These are phyloP conservation scores for Sarcophaga carnaria DNA, from an alignment of 2,888 invertebrate genomes.

Conservation along the genomic window DNA sequence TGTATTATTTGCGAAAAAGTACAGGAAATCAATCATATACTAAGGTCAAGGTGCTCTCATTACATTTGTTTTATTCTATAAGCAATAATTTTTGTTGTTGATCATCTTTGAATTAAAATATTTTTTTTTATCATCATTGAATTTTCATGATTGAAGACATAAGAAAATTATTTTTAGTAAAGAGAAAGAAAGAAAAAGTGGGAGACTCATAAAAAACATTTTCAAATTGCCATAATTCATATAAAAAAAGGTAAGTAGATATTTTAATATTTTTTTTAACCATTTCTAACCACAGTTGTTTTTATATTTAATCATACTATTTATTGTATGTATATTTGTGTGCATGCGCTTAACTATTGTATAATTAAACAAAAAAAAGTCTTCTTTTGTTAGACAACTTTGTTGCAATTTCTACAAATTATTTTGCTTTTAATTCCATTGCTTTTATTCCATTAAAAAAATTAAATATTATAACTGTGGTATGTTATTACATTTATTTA, in stretches of 20 bases:
- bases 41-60: background rate
- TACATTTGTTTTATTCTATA: background rate
- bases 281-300: background rate
- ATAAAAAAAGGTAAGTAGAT: background rate
- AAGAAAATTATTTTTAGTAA: background rate
- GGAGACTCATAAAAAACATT: background rate
- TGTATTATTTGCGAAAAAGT: too few relatives aligned
- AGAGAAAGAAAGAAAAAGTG: background rate
- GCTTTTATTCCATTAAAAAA: background rate
- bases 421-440: too few relatives aligned
- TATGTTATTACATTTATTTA: constrained; percentile 12
- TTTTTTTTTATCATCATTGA: background rate
- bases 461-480: background rate
- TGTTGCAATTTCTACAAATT: too few relatives aligned
- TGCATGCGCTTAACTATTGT: background rate
- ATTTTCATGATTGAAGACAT: background rate
- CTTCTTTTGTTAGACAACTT: too few relatives aligned
- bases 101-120: background rate
- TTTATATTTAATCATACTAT: background rate
- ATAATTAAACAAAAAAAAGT: too few relatives aligned
- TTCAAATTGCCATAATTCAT: background rate
- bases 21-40: too few relatives aligned
- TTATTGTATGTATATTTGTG: background rate
- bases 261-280: background rate
- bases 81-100: background rate